Evolutionary conservation across 2,888 invertebrate species (phyloP).

Genomic region (Spodoptera littoralis): DNA sequence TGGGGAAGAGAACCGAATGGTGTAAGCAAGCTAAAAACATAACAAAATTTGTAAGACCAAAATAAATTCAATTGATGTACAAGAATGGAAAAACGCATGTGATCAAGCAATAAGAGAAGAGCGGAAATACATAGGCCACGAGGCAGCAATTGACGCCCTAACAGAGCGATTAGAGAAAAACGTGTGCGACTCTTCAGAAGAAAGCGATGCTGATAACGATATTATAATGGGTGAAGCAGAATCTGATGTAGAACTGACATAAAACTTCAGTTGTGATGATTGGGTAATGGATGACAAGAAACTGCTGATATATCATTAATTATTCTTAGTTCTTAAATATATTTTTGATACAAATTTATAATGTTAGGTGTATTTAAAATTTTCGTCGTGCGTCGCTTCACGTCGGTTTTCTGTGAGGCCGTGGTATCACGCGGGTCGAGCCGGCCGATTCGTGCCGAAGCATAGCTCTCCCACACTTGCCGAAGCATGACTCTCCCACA

Average conservation of each 20-base stretch:
- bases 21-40: neutral
- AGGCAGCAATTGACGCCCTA: conserved; percentile 24
- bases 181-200: conserved; percentile 12
- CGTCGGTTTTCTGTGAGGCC: too few relatives aligned
- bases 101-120: conserved; percentile 19
- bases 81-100: conserved; percentile 19
- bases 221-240: conserved; percentile 4
- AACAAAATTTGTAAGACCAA: conserved; percentile 2
- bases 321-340: too few relatives aligned
- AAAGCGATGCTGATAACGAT: conserved; percentile 23
- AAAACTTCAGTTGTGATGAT: too few relatives aligned
- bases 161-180: conserved; percentile 9
- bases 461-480: too few relatives aligned
- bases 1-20: conserved; percentile 6
- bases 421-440: too few relatives aligned
- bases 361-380: too few relatives aligned
- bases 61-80: conserved; percentile 12
- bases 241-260: neutral
- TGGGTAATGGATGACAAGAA: too few relatives aligned
- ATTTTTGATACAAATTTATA: too few relatives aligned
- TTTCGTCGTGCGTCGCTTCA: too few relatives aligned
- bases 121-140: conserved; percentile 23
- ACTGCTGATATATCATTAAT: too few relatives aligned
- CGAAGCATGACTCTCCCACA: too few relatives aligned
- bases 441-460: too few relatives aligned